Conservation (phyloP, 2,888 invertebrate genomes). For the Acanthococcus lagerstroemiae region DNA sequence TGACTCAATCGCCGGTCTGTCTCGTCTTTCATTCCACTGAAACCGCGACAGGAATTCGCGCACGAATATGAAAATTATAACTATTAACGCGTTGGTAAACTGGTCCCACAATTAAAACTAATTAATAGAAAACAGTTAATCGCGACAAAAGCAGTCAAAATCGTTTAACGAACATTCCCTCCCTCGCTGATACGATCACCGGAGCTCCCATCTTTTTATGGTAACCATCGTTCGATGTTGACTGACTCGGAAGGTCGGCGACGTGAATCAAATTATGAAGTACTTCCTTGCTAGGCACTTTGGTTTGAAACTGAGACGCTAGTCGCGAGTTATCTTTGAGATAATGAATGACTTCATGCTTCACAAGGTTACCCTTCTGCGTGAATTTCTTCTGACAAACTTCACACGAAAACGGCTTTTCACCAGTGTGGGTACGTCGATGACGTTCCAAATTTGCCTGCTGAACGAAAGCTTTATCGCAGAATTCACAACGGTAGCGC, state of each 20-base stretch:
- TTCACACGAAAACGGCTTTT: slow-evolving; percentile 37
- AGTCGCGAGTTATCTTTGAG: slow-evolving; percentile 1
- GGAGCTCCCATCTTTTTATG: slow-evolving; percentile 7
- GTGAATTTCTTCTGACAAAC: slow-evolving; percentile 36
- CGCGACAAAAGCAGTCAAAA: too few species aligned
- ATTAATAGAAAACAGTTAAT: too few species aligned
- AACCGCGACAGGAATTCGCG: too few species aligned
- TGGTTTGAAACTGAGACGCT: not conserved
- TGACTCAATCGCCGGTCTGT: too few species aligned
- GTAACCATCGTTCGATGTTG: slow-evolving; percentile 10
- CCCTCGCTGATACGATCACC: slow-evolving; percentile 10
- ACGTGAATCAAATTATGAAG: not conserved
- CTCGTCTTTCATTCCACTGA: too few species aligned
- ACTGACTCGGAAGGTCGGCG: not conserved
- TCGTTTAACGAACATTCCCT: slow-evolving; percentile 15
- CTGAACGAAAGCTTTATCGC: slow-evolving; percentile 37
- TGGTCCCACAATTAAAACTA: too few species aligned
- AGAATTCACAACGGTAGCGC: slow-evolving; percentile 36
- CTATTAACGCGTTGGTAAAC: too few species aligned
- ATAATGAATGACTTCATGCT: slow-evolving; percentile 35
- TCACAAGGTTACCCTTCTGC: slow-evolving; percentile 36
- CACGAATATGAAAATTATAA: too few species aligned
- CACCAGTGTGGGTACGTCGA: slow-evolving; percentile 37
- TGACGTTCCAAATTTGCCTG: slow-evolving; percentile 37
- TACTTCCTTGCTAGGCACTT: not conserved